Evolutionary conservation across 2,888 invertebrate genomes (phyloP).

Genomic region (Drosophila picticornis): DNA sequence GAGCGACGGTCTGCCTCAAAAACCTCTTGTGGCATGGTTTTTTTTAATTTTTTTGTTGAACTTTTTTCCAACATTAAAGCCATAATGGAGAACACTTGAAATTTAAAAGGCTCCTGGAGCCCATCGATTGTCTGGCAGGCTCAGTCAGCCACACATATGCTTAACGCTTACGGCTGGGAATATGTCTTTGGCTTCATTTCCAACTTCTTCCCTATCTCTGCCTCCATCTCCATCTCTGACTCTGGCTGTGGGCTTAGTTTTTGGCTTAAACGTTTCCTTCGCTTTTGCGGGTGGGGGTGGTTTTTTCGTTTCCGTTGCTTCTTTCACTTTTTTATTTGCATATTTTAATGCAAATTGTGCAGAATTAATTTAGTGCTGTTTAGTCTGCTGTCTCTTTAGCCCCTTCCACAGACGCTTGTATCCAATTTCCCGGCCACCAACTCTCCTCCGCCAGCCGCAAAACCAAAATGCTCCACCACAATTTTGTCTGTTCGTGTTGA

Average conservation of each 20-base stretch:
- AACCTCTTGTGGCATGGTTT: slow-evolving; percentile 18
- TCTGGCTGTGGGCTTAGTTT: slow-evolving; percentile 44
- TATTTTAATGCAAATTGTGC: slow-evolving; percentile 82
- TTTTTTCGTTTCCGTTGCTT: slow-evolving; percentile 35
- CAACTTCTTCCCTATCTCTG: background rate
- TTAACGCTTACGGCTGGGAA: slow-evolving; percentile 68
- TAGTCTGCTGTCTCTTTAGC: slow-evolving; percentile 61
- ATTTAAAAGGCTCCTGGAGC: slow-evolving; percentile 39
- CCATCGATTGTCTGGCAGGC: slow-evolving; percentile 59
- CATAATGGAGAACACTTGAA: slow-evolving; percentile 50
- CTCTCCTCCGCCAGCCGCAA: background rate
- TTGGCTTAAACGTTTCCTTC: slow-evolving; percentile 61
- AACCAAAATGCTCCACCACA: slow-evolving; percentile 29
- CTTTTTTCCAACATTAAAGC: slow-evolving; percentile 37
- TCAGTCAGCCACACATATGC: slow-evolving; percentile 73
- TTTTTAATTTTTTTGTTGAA: background rate
- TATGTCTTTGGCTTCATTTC: slow-evolving; percentile 37
- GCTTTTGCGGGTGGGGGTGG: background rate
- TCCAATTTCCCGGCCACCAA: slow-evolving; percentile 5
- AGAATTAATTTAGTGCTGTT: slow-evolving; percentile 82
- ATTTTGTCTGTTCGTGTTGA: slow-evolving; percentile 60
- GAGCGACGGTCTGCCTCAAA: slow-evolving; percentile 4
- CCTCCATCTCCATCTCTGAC: slow-evolving; percentile 3
- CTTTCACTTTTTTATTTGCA: slow-evolving; percentile 77
- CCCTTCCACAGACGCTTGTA: background rate